Base-by-base conservation (phyloP, 2,113 vertebrate genomes). In the Noctilio leporinus region DNA sequence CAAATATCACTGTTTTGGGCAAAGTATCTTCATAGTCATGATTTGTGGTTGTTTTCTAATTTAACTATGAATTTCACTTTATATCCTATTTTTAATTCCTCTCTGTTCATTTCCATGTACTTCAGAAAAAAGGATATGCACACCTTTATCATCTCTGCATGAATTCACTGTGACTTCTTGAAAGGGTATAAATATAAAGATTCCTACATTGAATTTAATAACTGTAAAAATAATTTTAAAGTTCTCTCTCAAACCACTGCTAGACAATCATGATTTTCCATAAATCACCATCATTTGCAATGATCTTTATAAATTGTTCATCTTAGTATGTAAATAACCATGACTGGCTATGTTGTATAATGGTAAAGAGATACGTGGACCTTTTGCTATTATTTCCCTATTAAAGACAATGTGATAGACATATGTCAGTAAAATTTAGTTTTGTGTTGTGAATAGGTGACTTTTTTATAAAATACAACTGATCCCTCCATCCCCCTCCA, bases 361-460 rank as follows among this genome's bases (percentile, higher is more conserved):
- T 7, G 19, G 1, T 64, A 65, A 95, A 93, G 84, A 51, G 55
- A 45, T 45, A 22, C 33, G 8, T 89, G 95, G 70, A 55, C 45
- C 47, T 77, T 84, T 85, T 69, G 20, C 51, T 84, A 62, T 49
- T 53, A 15, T 75, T 80, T 92, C 19, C 30, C 59, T 59, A 38
- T 67, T 51, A 43, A 81, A 91, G 57, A 40, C 51, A 83, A 94
- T 62, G 16, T 55, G 35, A 75, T 62, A 22, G 17, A 28, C 26
- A 19, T 53, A 38, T 19, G 24, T 82, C 51, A 80, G 12, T 88
- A 64, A 88, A 95, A 84, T 67, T 64, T 84, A 90, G 19, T 89
- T 83, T 62, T 76, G 8, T 70, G 55, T 47, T 97, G 98, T 96
- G 97, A 98, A 94, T 97, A 95, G 10, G 15, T 65, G 10, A 1